A percentile compares a stretch with the other conserved stretches of the same genome.
Evolutionary conservation across 2,888 invertebrate species (phyloP).

Genomic region (Monochamus alternatus): DNA sequence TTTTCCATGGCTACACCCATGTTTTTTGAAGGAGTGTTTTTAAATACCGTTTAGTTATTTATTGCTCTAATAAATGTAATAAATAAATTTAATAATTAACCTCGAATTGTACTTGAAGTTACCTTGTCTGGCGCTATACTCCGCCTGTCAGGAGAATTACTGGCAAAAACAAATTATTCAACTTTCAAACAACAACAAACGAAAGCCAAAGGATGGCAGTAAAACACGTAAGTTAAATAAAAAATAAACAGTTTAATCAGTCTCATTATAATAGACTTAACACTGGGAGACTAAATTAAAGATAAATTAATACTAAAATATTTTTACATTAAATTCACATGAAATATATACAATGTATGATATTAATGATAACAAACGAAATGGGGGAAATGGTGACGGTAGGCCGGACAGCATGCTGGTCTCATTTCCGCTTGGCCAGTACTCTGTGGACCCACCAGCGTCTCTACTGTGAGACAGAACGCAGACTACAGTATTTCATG

Average conservation of each 20-base stretch:
- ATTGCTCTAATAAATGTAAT: conserved; percentile 31
- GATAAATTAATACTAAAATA: conserved; percentile 64
- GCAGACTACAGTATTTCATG: conserved; percentile 36
- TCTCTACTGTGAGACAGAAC: conserved; percentile 40
- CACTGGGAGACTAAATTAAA: conserved; percentile 61
- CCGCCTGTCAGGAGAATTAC: conserved; percentile 31
- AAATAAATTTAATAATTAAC: conserved; percentile 49
- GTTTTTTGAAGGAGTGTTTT: conserved; percentile 21
- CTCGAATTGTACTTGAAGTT: conserved; percentile 57
- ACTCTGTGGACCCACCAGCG: conserved; percentile 33
- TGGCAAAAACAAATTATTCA: conserved; percentile 42
- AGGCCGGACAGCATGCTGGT: conserved; percentile 51
- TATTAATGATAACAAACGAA: conserved; percentile 59
- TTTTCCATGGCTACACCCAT: conserved; percentile 9
- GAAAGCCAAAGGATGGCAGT: conserved; percentile 41
- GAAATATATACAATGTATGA: conserved; percentile 64
- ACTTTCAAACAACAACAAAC: conserved; percentile 39
- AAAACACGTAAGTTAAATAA: conserved; percentile 55
- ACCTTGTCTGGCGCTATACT: conserved; percentile 51
- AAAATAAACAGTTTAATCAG: conserved; percentile 69
- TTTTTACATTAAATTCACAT: conserved; percentile 67
- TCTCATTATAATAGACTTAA: conserved; percentile 68
- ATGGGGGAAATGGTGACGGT: conserved; percentile 60
- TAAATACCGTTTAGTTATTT: conserved; percentile 21
- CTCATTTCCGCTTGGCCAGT: conserved; percentile 50